Percentiles rank a stretch among this genome's conserved stretches.
phyloP scores from a whole-genome alignment of 2,113 vertebrate genomes.

The Hystrix cristata region DNA sequence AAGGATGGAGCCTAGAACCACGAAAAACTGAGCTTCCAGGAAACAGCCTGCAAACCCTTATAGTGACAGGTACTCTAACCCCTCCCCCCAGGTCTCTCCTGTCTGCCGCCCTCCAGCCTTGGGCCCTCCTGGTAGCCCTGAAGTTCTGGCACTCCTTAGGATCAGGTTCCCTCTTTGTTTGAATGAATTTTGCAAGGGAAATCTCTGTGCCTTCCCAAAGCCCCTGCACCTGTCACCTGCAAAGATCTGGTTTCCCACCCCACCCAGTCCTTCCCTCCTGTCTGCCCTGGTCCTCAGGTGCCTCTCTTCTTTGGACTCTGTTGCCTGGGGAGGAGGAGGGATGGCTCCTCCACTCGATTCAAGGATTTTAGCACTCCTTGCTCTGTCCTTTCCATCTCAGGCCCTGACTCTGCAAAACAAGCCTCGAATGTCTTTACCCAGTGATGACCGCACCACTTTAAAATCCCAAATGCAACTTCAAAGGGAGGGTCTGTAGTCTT shows the following conservation, averaged over 20 bases:
- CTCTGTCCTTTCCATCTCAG: not conserved
- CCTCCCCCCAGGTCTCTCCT: not conserved
- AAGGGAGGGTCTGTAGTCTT: not conserved
- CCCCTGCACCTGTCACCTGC: constrained; percentile 79
- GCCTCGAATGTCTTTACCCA: not conserved
- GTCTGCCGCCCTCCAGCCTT: not conserved
- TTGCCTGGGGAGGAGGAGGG: not conserved
- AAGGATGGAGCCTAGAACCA: not conserved
- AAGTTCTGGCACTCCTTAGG: not conserved
- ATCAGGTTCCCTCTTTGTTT: constrained; percentile 71
- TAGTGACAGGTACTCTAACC: not conserved
- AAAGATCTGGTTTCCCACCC: too few species aligned
- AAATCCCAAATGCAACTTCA: not conserved
- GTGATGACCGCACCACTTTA: not conserved
- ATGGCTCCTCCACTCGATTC: not conserved
- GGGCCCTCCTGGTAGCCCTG: not conserved
- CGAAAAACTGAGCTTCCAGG: not conserved
- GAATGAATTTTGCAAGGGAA: constrained; percentile 84
- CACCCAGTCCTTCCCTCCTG: not conserved
- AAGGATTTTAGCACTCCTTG: not conserved
- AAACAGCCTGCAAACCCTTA: not conserved
- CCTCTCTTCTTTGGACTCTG: not conserved
- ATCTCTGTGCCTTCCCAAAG: constrained; percentile 66
- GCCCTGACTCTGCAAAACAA: not conserved
- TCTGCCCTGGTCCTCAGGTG: not conserved